Conservation (phyloP, 2,888 invertebrate genomes). For the Orgyia antiqua region DNA sequence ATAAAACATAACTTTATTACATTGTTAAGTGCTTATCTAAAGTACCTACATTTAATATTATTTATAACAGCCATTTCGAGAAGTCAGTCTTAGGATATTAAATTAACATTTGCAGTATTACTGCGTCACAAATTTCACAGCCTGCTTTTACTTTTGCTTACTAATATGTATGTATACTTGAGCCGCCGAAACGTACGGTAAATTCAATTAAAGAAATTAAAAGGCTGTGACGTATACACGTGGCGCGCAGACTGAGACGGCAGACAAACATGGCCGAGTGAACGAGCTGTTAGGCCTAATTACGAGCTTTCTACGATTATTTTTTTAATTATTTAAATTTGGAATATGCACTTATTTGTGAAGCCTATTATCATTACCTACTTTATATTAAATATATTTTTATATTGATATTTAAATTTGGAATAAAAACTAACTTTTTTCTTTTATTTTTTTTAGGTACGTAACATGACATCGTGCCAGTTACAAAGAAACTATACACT, state of each 20-base stretch:
- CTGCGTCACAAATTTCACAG: slow-evolving; percentile 2
- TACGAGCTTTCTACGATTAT: too few species aligned
- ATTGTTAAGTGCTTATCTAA: too few species aligned
- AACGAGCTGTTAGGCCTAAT: slow-evolving; percentile 4
- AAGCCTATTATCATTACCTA: neutral
- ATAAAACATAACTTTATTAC: too few species aligned
- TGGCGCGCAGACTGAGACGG: slow-evolving; percentile 1
- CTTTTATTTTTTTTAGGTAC: slow-evolving; percentile 35
- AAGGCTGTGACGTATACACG: slow-evolving; percentile 7
- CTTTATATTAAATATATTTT: neutral
- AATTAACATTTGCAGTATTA: neutral
- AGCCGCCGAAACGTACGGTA: slow-evolving; percentile 14
- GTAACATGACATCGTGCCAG: slow-evolving; percentile 35
- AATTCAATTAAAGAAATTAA: slow-evolving; percentile 21
- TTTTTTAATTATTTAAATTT: too few species aligned
- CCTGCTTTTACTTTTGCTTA: slow-evolving; percentile 3
- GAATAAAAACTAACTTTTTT: slow-evolving; percentile 6
- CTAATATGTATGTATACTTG: slow-evolving; percentile 1
- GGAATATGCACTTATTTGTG: too few species aligned
- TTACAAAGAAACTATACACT: slow-evolving; percentile 23
- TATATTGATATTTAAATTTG: neutral
- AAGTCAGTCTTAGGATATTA: neutral
- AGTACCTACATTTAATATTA: too few species aligned
- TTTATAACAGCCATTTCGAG: too few species aligned
- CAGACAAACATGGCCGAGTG: slow-evolving; percentile 3